A percentile compares a stretch with the other conserved stretches of the same genome.
phyloP scores from a whole-genome alignment of 92 coral and sea anemone genomes.

The Heliopora coerulea region DNA sequence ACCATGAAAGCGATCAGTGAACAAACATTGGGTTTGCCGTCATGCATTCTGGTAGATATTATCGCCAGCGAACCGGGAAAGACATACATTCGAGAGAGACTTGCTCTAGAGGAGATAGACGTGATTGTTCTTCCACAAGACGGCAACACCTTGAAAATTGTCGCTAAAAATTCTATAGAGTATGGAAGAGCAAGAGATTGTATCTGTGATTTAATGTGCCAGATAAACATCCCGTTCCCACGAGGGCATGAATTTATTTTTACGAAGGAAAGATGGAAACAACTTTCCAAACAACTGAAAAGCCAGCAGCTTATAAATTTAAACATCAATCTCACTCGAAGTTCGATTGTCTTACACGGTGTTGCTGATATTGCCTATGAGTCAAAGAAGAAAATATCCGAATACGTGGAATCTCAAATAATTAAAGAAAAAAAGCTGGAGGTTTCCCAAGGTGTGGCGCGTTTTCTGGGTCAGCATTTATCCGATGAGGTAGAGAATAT shows the following conservation, averaged over 20 bases:
- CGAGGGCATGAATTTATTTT: neutral
- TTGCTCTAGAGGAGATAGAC: constrained; percentile 54
- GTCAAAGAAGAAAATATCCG: neutral
- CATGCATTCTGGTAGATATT: constrained; percentile 46
- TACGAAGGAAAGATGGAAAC: neutral
- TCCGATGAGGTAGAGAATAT: neutral
- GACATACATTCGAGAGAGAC: constrained; percentile 37
- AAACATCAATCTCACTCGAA: neutral
- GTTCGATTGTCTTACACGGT: neutral
- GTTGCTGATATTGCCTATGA: neutral
- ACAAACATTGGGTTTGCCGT: constrained; percentile 37
- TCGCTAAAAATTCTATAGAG: neutral
- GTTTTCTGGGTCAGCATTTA: neutral
- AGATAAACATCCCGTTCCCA: neutral
- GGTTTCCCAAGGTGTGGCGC: neutral
- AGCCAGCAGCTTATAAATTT: neutral
- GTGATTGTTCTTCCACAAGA: constrained; percentile 21
- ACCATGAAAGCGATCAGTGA: constrained; percentile 45
- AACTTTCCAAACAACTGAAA: neutral
- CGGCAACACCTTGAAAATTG: neutral
- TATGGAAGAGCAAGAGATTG: neutral
- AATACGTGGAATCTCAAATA: neutral
- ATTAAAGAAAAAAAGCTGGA: neutral
- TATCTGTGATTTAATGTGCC: neutral
- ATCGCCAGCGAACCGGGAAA: constrained; percentile 6